These are phyloP conservation scores for Anas platyrhynchos DNA, from an alignment of 2,113 vertebrate species.

Conservation along the genomic window DNA sequence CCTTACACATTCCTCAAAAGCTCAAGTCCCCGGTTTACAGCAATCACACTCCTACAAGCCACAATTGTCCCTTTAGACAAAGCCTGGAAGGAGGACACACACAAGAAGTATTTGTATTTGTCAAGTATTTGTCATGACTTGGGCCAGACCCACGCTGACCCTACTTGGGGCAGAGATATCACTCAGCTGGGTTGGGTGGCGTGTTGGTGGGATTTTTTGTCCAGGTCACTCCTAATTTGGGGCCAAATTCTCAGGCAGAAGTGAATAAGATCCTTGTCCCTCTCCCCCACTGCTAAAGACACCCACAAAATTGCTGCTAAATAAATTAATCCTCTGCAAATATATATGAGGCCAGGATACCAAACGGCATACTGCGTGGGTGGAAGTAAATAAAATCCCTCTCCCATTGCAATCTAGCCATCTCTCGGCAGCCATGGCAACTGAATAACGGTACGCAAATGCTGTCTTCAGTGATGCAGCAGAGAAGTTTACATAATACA, in stretches of 20 bases:
- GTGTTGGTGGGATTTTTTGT: neutral
- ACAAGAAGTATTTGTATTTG: too few species aligned
- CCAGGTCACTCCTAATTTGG: neutral
- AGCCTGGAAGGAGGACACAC: neutral
- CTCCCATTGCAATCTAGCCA: neutral
- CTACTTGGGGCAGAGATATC: neutral
- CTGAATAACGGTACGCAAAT: neutral
- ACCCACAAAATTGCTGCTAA: neutral
- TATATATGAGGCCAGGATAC: neutral
- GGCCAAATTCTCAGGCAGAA: neutral
- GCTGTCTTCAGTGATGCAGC: neutral
- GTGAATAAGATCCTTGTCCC: neutral
- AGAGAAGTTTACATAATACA: neutral
- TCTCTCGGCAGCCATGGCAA: constrained; percentile 37
- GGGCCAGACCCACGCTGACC: fast-evolving
- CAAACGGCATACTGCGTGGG: neutral
- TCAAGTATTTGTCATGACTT: neutral
- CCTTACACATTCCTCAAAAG: neutral
- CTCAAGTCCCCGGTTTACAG: neutral
- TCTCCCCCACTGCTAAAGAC: neutral
- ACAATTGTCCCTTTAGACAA: neutral
- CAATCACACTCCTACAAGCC: neutral
- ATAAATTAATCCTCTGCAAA: constrained; percentile 3
- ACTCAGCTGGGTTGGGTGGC: fast-evolving
- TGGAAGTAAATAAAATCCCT: constrained; percentile 29